Percentiles rank a stretch among this genome's conserved stretches.
Conservation (phyloP, 2,888 invertebrate species). For the Melinaea marsaeus region DNA sequence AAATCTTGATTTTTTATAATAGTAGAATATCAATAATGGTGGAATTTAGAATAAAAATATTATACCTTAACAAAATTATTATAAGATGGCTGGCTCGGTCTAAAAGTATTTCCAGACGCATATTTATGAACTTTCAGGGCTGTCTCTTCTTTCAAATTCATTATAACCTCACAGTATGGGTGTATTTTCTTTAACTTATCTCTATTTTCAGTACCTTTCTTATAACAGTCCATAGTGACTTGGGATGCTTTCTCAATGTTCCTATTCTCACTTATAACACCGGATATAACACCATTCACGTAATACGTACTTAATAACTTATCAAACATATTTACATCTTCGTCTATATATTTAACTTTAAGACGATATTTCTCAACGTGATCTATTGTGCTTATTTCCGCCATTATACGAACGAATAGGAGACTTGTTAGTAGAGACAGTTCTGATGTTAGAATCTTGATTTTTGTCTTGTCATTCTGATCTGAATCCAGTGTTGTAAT, state of each 20-base stretch:
- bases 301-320: slow-evolving; percentile 77
- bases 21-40: too few species aligned
- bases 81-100: slow-evolving; percentile 74
- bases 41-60: not conserved
- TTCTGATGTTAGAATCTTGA: slow-evolving; percentile 49
- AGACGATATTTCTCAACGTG: slow-evolving; percentile 87
- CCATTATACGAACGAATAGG: slow-evolving; percentile 76
- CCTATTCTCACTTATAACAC: slow-evolving; percentile 51
- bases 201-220: slow-evolving; percentile 37
- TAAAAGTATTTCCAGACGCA: slow-evolving; percentile 74
- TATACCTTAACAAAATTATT: slow-evolving; percentile 73
- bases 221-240: slow-evolving; percentile 42
- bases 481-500: slow-evolving; percentile 24
- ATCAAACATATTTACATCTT: slow-evolving; percentile 81
- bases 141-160: slow-evolving; percentile 54
- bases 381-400: slow-evolving; percentile 85
- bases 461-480: slow-evolving; percentile 31
- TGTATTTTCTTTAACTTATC: slow-evolving; percentile 58
- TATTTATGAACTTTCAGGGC: slow-evolving; percentile 63
- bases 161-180: slow-evolving; percentile 65
- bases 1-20: too few species aligned
- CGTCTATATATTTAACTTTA: slow-evolving; percentile 82
- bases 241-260: slow-evolving; percentile 50
- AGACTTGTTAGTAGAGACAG: slow-evolving; percentile 71
- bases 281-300: slow-evolving; percentile 65